These are phyloP conservation scores for Clarias batrachus DNA, from an alignment of 2,113 vertebrate genomes.

Conservation along the genomic window DNA sequence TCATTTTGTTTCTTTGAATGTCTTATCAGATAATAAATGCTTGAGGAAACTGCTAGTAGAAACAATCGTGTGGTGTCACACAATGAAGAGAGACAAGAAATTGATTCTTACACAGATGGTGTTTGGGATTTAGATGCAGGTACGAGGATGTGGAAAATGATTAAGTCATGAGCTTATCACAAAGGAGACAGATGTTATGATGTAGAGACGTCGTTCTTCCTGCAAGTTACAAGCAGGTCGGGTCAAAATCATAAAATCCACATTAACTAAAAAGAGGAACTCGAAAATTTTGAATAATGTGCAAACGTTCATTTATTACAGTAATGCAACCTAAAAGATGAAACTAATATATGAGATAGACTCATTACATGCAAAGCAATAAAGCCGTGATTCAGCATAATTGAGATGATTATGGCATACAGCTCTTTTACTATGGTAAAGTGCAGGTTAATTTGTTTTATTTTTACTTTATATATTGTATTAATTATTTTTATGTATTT, in stretches of 20 bases:
- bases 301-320: no score
- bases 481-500: no score
- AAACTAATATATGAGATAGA: no score
- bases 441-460: no score
- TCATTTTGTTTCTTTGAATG: not conserved
- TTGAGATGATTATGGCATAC: no score
- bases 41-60: not conserved
- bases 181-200: not conserved
- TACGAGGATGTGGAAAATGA: not conserved
- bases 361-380: no score
- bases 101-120: not conserved
- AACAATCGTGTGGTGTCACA: not conserved
- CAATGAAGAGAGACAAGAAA: not conserved
- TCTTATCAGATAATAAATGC: not conserved
- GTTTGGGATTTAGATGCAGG: not conserved
- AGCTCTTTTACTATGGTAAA: no score
- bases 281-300: no score
- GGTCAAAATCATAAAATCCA: not conserved
- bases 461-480: no score
- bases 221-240: not conserved
- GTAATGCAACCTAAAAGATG: no score
- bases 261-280: not conserved
- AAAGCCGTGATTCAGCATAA: no score
- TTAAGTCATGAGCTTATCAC: not conserved
- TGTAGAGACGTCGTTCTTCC: not conserved